Evolutionary conservation across 1,140 invertebrate genomes (phyloP).

Genomic region (Drosophila biarmipes): DNA sequence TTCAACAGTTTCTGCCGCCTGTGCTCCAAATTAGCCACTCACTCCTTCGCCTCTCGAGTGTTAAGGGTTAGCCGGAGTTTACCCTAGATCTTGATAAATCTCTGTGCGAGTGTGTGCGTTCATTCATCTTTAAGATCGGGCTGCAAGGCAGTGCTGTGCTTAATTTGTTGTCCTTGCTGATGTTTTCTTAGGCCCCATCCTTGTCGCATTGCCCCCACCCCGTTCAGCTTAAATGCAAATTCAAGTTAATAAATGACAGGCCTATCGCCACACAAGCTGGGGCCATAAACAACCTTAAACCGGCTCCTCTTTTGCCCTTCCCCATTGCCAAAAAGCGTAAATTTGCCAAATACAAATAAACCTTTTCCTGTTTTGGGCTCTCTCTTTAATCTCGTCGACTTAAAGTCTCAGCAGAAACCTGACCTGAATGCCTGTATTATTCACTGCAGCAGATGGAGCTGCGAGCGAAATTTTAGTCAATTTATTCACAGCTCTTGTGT

Average conservation of each 20-base stretch:
- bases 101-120: slow-evolving; percentile 2
- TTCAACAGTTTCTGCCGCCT: neutral
- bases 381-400: slow-evolving; percentile 50
- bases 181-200: slow-evolving; percentile 33
- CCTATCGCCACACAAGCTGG: slow-evolving; percentile 64
- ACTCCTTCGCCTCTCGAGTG: slow-evolving; percentile 16
- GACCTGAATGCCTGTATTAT: slow-evolving; percentile 29
- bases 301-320: slow-evolving; percentile 1
- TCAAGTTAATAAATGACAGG: slow-evolving; percentile 76
- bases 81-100: slow-evolving; percentile 36
- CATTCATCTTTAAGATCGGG: slow-evolving; percentile 43
- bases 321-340: slow-evolving; percentile 69
- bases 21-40: slow-evolving; percentile 48
- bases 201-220: slow-evolving; percentile 3
- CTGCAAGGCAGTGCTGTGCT: slow-evolving; percentile 22
- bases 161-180: slow-evolving; percentile 48
- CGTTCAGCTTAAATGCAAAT: slow-evolving; percentile 72
- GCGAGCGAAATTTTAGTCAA: neutral
- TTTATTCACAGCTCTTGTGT: slow-evolving; percentile 19
- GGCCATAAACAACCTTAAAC: slow-evolving; percentile 62
- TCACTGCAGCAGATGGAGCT: slow-evolving; percentile 13
- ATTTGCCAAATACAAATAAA: slow-evolving; percentile 80
- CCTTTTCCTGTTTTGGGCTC: slow-evolving; percentile 34
- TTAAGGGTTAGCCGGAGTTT: slow-evolving; percentile 31
- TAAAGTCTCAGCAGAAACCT: slow-evolving; percentile 70